Evolutionary conservation across 2,113 vertebrate species (phyloP).

Genomic region (Charina bottae): DNA sequence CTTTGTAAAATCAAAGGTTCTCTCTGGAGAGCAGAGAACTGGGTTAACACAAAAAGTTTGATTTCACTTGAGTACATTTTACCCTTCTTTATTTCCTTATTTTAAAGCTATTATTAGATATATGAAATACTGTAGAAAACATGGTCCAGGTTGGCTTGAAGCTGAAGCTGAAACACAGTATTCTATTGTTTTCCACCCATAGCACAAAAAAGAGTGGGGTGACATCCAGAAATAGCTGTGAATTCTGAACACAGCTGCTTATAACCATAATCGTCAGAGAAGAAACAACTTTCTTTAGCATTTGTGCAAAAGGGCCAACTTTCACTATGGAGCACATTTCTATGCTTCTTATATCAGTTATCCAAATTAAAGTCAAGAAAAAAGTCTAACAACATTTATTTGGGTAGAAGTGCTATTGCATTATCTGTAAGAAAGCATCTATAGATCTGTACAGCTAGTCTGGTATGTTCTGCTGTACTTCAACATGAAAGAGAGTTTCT

Average conservation of each 20-base stretch:
- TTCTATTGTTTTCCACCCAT: constrained; percentile 25
- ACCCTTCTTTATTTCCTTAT: neutral
- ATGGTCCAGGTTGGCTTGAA: neutral
- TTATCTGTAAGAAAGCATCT: no score
- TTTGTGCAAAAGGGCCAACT: neutral
- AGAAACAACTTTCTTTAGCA: neutral
- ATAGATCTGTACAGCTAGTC: neutral
- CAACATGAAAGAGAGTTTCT: constrained; percentile 36
- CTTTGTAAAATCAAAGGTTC: neutral
- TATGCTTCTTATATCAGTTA: constrained; percentile 1
- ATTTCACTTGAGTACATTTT: neutral
- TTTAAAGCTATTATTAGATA: neutral
- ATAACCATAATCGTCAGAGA: constrained; percentile 7
- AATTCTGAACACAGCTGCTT: constrained; percentile 40
- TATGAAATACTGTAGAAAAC: neutral
- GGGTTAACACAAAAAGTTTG: constrained; percentile 36
- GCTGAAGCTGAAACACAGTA: neutral
- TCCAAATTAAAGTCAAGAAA: neutral
- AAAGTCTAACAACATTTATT: neutral
- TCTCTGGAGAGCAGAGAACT: constrained; percentile 33
- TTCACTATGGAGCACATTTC: neutral
- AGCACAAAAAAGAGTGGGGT: constrained; percentile 30
- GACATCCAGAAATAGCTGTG: constrained; percentile 36
- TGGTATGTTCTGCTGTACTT: neutral
- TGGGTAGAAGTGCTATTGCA: neutral